phyloP scores from a whole-genome alignment of 2,797 vertebrate genomes.

The Artibeus jamaicensis region DNA sequence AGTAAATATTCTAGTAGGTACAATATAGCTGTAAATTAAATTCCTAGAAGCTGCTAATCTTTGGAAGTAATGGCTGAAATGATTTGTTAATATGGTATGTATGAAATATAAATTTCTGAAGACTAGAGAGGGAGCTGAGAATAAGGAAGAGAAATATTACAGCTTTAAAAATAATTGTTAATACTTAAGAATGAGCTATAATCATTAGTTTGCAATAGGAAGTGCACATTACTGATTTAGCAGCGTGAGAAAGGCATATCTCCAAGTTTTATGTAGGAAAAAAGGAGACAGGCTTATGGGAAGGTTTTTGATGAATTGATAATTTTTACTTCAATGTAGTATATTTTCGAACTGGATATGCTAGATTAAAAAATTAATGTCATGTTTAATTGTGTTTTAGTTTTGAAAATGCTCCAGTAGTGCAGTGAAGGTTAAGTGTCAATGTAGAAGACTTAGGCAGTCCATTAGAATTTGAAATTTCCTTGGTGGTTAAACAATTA shows the following conservation, averaged over 20 bases:
- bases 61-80: constrained; percentile 31
- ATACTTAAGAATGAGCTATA: not conserved
- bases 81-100: not conserved
- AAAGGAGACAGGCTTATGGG: not conserved
- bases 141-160: constrained; percentile 21
- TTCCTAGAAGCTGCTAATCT: not conserved
- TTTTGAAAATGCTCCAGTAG: not conserved
- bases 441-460: not conserved
- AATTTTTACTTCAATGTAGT: constrained; percentile 44
- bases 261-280: not conserved
- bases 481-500: not conserved
- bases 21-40: not conserved
- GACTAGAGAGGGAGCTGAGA: not conserved
- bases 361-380: not conserved
- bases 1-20: not conserved
- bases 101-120: not conserved
- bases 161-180: not conserved
- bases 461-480: constrained; percentile 5
- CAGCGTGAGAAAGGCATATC: not conserved
- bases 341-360: constrained; percentile 23
- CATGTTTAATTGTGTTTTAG: constrained; percentile 26
- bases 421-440: not conserved
- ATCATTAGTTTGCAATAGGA: not conserved
- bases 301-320: constrained; percentile 32
- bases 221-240: not conserved